Evolutionary conservation across 2,113 vertebrate species (phyloP).

Genomic region (Brachyistius frenatus): DNA sequence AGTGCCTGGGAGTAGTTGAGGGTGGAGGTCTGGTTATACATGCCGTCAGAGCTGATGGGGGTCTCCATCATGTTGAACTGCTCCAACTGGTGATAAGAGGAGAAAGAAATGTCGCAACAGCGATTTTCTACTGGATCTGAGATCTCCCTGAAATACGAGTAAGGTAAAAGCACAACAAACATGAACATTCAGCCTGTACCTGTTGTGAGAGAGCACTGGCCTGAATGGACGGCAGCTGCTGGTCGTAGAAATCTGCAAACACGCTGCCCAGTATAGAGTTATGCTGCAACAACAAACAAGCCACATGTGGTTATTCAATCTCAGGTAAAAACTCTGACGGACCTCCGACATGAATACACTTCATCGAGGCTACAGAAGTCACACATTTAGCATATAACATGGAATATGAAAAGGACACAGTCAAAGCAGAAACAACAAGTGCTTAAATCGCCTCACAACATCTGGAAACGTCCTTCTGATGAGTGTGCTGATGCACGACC

Average conservation of each 20-base stretch:
- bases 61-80: conserved; percentile 97
- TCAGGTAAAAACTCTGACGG: not conserved
- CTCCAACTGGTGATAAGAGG: conserved; percentile 85
- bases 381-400: conserved; percentile 29
- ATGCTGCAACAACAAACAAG: conserved; percentile 86
- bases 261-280: conserved; percentile 91
- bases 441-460: not conserved
- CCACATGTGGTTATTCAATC: conserved; percentile 7
- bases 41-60: conserved; percentile 89
- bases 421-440: conserved; percentile 41
- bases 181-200: conserved; percentile 77
- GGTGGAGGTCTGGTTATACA: conserved; percentile 93
- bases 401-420: conserved; percentile 25
- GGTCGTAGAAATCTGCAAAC: conserved; percentile 95
- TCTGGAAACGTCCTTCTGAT: not conserved
- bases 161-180: not conserved
- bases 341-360: not conserved
- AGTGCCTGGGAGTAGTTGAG: conserved; percentile 97
- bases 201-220: conserved; percentile 94
- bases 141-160: not conserved
- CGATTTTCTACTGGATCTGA: conserved; percentile 61
- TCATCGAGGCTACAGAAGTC: not conserved
- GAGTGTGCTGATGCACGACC: not conserved
- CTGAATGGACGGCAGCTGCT: conserved; percentile 93
- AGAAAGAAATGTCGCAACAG: conserved; percentile 24